A percentile compares a stretch with the other conserved stretches of the same genome.
Conservation (phyloP, 2,888 invertebrate species). For the Chydorus sphaericus region DNA sequence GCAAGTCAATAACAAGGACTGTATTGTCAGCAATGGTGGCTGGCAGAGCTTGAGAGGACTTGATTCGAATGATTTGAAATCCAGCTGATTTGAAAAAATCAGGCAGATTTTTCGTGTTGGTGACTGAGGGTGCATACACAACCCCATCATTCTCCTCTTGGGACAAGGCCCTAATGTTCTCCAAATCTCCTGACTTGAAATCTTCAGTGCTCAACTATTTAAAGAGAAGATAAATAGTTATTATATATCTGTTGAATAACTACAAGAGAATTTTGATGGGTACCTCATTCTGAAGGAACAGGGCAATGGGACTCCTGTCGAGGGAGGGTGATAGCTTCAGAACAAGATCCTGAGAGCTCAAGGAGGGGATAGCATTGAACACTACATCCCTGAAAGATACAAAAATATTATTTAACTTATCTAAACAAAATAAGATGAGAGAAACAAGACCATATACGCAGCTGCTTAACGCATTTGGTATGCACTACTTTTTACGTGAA, state of each 20-base stretch:
- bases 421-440: neutral
- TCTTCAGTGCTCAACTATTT: conserved; percentile 40
- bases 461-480: no score
- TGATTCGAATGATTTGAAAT: neutral
- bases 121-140: neutral
- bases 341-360: neutral
- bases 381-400: neutral
- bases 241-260: neutral
- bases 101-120: neutral
- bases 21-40: neutral
- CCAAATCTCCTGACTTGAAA: conserved; percentile 34
- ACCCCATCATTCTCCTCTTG: neutral
- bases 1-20: conserved; percentile 1
- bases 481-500: neutral
- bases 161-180: neutral
- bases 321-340: neutral
- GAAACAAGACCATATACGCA: no score
- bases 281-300: conserved; percentile 10
- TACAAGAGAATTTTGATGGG: neutral
- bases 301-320: neutral
- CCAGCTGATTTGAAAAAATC: neutral
- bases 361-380: neutral
- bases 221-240: neutral
- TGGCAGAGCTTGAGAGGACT: neutral
- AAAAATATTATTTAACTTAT: neutral